A percentile compares a stretch with the other conserved stretches of the same genome.
phyloP scores from a whole-genome alignment of 2,797 vertebrate species.

The Megalops cyprinoides region DNA sequence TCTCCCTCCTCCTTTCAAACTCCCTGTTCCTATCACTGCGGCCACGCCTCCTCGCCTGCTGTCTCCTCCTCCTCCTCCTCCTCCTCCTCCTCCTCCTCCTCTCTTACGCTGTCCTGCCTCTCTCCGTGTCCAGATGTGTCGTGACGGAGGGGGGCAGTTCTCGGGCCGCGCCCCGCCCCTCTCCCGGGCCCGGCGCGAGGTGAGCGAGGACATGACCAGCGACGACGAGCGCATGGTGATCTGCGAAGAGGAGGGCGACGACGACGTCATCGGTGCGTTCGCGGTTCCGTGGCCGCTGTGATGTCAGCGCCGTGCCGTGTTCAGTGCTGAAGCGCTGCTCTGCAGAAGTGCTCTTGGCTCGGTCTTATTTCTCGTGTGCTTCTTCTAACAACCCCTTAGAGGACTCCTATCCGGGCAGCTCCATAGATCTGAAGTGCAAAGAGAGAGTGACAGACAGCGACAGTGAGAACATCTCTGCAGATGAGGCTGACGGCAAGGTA shows the following conservation, averaged over 20 bases:
- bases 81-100: no score
- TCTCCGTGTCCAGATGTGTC: slow-evolving; percentile 71
- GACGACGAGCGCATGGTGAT: slow-evolving; percentile 96
- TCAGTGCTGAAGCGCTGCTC: neutral
- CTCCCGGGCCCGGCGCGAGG: slow-evolving; percentile 76
- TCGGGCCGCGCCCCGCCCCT: slow-evolving; percentile 62
- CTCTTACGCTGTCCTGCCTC: neutral
- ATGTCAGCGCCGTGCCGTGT: neutral
- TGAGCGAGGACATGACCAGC: slow-evolving; percentile 95
- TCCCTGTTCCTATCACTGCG: no score
- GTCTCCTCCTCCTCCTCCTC: no score
- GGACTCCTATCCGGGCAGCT: slow-evolving; percentile 82
- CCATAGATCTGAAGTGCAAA: slow-evolving; percentile 93
- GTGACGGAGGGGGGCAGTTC: slow-evolving; percentile 70
- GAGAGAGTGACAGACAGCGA: slow-evolving; percentile 92
- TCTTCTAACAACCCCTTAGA: slow-evolving; percentile 66
- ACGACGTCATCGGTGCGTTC: slow-evolving; percentile 90
- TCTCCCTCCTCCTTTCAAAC: neutral
- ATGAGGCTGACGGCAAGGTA: slow-evolving; percentile 83
- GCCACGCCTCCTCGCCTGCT: no score
- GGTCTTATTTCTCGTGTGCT: neutral
- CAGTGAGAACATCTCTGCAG: slow-evolving; percentile 85
- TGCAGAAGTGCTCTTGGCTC: neutral
- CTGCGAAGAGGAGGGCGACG: slow-evolving; percentile 93
- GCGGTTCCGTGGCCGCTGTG: neutral